A percentile compares a stretch with the other conserved stretches of the same genome.
Conservation (phyloP, 2,113 vertebrate genomes). For the Parus major region DNA sequence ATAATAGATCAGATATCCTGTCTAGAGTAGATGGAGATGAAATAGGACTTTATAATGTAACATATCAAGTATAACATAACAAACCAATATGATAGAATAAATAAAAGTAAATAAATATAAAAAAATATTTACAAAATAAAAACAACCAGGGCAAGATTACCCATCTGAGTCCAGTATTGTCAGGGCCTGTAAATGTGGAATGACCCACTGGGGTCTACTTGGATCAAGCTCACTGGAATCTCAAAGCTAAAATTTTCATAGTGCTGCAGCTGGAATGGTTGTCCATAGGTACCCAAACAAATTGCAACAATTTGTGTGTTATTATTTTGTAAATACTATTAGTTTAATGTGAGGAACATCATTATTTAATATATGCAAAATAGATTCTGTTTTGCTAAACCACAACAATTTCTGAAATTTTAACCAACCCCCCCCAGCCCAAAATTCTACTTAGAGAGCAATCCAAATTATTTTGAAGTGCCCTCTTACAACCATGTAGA, state of each 20-base stretch:
- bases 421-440: not conserved
- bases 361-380: not conserved
- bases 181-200: not conserved
- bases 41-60: not conserved
- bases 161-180: not conserved
- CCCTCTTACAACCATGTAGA: not conserved
- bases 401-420: not conserved
- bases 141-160: not conserved
- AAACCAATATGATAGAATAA: not conserved
- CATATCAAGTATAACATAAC: not conserved
- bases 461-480: constrained; percentile 44
- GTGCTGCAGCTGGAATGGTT: not conserved
- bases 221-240: not conserved
- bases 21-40: not conserved
- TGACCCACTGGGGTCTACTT: not conserved
- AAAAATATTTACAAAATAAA: not conserved
- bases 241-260: not conserved
- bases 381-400: not conserved
- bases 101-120: not conserved
- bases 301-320: not conserved
- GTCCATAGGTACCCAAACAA: not conserved
- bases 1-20: not conserved
- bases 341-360: not conserved
- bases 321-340: not conserved
- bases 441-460: not conserved